Conservation (phyloP, 2,113 vertebrate species). For the Nansenia antarctica region DNA sequence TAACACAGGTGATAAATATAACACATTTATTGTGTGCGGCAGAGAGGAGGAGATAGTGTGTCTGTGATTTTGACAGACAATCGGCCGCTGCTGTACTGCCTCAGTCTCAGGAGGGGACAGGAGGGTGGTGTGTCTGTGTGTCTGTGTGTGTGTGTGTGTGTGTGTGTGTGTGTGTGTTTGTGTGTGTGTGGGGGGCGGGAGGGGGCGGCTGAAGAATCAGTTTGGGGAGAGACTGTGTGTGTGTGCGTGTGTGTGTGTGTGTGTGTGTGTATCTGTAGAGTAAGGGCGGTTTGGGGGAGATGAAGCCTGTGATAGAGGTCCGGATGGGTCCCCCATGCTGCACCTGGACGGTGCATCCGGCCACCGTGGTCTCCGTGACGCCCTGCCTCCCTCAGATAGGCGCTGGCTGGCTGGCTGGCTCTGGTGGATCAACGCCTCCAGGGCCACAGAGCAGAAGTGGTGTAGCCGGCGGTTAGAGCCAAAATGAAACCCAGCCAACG, state of each 20-base stretch:
- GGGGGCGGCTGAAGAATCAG: too few species aligned
- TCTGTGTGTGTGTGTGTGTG: too few species aligned
- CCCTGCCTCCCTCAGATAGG: slow-evolving; percentile 23
- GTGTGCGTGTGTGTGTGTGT: neutral
- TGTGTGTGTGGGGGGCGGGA: too few species aligned
- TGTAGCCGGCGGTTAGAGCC: slow-evolving; percentile 23
- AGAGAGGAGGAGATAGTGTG: neutral
- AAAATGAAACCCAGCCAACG: neutral
- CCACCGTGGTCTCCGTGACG: slow-evolving; percentile 18
- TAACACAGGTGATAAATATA: too few species aligned
- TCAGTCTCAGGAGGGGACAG: too few species aligned
- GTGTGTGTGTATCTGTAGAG: neutral
- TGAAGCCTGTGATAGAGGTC: slow-evolving; percentile 24
- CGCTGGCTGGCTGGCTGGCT: slow-evolving; percentile 9
- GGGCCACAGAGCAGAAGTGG: slow-evolving; percentile 51
- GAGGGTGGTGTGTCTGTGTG: too few species aligned
- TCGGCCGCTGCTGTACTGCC: too few species aligned
- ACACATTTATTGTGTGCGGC: too few species aligned
- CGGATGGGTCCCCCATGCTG: slow-evolving; percentile 33
- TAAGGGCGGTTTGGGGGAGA: neutral
- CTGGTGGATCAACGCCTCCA: rapidly evolving
- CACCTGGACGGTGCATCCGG: slow-evolving; percentile 48
- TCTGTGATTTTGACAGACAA: too few species aligned
- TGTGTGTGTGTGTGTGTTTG: too few species aligned
- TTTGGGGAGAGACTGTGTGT: too few species aligned